Evolutionary conservation across 2,113 vertebrate species (phyloP).

Genomic region (Anoplopoma fimbria): DNA sequence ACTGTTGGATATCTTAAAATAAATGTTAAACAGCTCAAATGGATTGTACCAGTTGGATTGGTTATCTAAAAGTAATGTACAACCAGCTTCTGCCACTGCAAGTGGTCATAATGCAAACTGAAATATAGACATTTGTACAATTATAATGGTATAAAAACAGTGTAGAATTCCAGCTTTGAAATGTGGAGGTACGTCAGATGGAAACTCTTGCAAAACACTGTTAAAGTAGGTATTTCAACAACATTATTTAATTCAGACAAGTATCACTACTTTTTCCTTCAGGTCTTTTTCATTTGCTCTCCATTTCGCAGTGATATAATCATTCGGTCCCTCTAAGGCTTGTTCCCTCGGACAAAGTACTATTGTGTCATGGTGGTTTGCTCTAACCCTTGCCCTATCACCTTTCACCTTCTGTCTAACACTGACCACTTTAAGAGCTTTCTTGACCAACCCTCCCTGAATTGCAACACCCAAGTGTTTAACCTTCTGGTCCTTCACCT

Average conservation of each 20-base stretch:
- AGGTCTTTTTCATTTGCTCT: background rate
- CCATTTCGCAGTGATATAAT: background rate
- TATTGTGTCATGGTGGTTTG: background rate
- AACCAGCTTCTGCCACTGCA: background rate
- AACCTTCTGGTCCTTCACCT: slow-evolving; percentile 19
- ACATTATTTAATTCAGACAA: background rate
- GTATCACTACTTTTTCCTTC: background rate
- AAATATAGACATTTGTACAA: background rate
- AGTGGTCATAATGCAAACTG: background rate
- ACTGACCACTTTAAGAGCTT: slow-evolving; percentile 17
- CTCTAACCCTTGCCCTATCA: background rate
- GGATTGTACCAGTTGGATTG: background rate
- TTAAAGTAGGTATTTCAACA: background rate
- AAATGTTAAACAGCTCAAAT: background rate
- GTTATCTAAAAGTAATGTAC: background rate
- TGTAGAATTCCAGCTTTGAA: background rate
- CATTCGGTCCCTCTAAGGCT: background rate
- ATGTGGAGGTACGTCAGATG: background rate
- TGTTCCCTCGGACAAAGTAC: background rate
- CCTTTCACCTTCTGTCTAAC: slow-evolving; percentile 21
- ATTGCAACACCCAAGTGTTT: slow-evolving; percentile 39
- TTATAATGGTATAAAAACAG: background rate
- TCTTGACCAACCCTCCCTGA: slow-evolving; percentile 24
- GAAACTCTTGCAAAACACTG: background rate
- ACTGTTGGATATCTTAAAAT: too few relatives aligned